phyloP scores from a whole-genome alignment of 2,888 invertebrate species.

The Polydrusus cervinus region DNA sequence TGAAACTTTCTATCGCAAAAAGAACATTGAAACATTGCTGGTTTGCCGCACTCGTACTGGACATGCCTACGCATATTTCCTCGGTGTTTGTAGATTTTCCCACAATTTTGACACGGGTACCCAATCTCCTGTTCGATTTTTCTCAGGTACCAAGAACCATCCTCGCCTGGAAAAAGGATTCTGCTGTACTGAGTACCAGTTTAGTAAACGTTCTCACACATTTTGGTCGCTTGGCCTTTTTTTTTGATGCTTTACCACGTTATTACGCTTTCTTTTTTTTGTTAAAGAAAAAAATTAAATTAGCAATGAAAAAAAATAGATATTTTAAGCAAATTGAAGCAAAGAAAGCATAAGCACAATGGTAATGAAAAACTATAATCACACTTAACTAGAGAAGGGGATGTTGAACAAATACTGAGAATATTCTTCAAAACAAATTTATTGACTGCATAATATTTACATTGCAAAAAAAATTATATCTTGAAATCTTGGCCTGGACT shows the following conservation, averaged over 20 bases:
- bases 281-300: neutral
- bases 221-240: constrained; percentile 46
- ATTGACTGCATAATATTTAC: constrained; percentile 20
- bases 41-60: constrained; percentile 77
- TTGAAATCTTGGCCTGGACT: constrained; percentile 25
- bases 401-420: constrained; percentile 20
- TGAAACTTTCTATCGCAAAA: constrained; percentile 76
- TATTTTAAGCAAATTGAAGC: neutral
- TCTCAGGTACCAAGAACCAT: constrained; percentile 64
- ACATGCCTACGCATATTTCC: constrained; percentile 83
- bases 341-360: constrained; percentile 39
- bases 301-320: neutral
- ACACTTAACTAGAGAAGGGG: constrained; percentile 27
- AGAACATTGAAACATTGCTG: constrained; percentile 68
- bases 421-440: constrained; percentile 26
- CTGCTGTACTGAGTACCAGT: constrained; percentile 66
- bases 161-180: constrained; percentile 69
- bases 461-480: constrained; percentile 15
- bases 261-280: constrained; percentile 36
- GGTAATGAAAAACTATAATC: constrained; percentile 11
- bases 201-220: constrained; percentile 51
- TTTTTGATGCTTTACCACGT: constrained; percentile 27
- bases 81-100: constrained; percentile 88
- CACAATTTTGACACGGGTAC: constrained; percentile 79
- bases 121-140: constrained; percentile 65